A percentile compares a stretch with the other conserved stretches of the same genome.
These are phyloP conservation scores for Heptranchias perlo DNA, from an alignment of 2,113 vertebrate species.

Conservation along the genomic window DNA sequence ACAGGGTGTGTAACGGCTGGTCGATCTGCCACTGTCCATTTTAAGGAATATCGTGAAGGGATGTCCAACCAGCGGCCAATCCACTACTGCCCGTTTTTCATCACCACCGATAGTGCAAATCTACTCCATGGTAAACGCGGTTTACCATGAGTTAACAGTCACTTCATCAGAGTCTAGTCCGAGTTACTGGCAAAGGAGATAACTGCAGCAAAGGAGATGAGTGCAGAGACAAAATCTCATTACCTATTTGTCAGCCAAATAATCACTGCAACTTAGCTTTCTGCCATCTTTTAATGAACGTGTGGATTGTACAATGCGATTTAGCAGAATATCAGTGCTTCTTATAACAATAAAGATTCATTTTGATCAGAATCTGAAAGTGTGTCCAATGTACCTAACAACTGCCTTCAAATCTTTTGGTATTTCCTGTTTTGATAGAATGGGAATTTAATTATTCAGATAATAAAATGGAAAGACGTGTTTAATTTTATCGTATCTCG, in stretches of 20 bases:
- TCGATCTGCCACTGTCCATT: no score
- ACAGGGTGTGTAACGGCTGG: no score
- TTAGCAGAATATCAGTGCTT: neutral
- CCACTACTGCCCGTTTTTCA: neutral
- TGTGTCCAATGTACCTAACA: neutral
- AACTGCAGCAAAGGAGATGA: neutral
- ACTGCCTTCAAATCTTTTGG: neutral
- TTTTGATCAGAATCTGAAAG: slow-evolving; percentile 20
- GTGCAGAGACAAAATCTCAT: neutral
- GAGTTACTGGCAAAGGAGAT: neutral
- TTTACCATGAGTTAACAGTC: neutral
- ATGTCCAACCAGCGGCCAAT: no score
- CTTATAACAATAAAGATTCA: neutral
- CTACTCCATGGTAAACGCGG: neutral
- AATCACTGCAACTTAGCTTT: neutral
- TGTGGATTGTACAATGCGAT: neutral
- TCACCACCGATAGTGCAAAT: neutral
- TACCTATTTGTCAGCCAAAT: slow-evolving; percentile 18
- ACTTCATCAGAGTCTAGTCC: neutral
- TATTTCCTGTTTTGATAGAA: neutral
- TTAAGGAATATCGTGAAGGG: no score
- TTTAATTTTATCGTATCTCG: neutral
- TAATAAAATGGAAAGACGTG: neutral
- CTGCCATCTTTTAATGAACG: slow-evolving; percentile 15
- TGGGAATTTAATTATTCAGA: neutral